Conservation (phyloP, 2,113 vertebrate species). For the Pleuronectes platessa region DNA sequence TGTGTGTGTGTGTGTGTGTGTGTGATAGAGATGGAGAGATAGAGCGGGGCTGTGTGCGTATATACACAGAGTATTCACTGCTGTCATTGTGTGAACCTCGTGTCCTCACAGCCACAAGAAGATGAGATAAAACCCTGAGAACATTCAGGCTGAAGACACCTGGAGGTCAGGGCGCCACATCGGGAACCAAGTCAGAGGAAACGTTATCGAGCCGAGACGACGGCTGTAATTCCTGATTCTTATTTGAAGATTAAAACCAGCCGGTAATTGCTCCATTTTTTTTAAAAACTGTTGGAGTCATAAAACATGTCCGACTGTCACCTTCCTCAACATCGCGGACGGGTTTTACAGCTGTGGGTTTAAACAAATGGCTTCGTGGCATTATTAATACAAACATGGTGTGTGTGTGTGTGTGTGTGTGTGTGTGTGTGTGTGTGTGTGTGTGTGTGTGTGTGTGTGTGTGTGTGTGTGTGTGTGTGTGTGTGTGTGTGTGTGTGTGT, state of each 20-base stretch:
- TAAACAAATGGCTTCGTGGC: not conserved
- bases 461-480: not conserved
- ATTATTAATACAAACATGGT: not conserved
- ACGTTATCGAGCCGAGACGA: conserved; percentile 3
- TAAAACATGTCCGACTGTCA: not conserved
- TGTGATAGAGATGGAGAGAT: conserved; percentile 36
- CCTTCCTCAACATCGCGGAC: not conserved
- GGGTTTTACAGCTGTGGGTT: not conserved
- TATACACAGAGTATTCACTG: conserved; percentile 48
- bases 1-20: conserved; percentile 32
- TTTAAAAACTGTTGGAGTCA: not conserved
- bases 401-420: conserved; percentile 20
- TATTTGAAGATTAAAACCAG: conserved; percentile 5
- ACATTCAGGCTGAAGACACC: conserved; percentile 43
- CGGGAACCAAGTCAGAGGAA: not conserved
- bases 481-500: not conserved
- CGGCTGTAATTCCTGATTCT: not conserved
- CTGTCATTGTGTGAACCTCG: conserved; percentile 56
- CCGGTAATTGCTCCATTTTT: not conserved
- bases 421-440: conserved; percentile 1
- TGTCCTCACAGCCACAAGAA: conserved; percentile 48
- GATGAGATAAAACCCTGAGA: conserved; percentile 56
- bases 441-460: not conserved
- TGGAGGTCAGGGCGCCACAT: conserved; percentile 45
- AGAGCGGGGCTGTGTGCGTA: conserved; percentile 34